A percentile compares a stretch with the other conserved stretches of the same genome.
These are phyloP conservation scores for Clarias macrocephalus DNA, from an alignment of 2,113 vertebrate species.

Conservation along the genomic window DNA sequence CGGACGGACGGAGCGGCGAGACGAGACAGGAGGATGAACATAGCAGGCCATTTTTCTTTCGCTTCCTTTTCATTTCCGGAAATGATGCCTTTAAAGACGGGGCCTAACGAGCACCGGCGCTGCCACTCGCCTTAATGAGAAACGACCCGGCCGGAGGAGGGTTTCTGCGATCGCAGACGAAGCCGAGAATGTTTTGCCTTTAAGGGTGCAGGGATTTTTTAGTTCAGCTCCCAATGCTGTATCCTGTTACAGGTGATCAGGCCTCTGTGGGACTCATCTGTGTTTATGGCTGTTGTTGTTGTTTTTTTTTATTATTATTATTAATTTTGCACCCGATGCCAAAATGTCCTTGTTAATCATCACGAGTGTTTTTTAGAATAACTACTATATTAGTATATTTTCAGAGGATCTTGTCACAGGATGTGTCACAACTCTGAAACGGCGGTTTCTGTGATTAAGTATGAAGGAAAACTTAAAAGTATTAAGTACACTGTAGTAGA, in stretches of 20 bases:
- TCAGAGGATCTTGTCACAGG: too few species aligned
- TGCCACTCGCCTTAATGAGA: slow-evolving; percentile 44
- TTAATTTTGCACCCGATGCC: neutral
- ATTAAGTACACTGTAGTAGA: too few species aligned
- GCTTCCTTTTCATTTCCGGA: slow-evolving; percentile 42
- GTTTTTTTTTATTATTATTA: neutral
- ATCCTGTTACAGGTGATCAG: slow-evolving; percentile 24
- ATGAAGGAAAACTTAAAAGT: too few species aligned
- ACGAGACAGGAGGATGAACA: neutral
- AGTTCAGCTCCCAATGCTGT: neutral
- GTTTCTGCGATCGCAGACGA: neutral
- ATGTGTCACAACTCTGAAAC: too few species aligned
- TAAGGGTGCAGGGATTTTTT: neutral
- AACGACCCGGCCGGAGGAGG: slow-evolving; percentile 32
- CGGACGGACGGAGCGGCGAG: neutral
- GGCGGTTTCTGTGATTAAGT: too few species aligned
- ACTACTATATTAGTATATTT: too few species aligned
- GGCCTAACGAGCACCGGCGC: slow-evolving; percentile 29
- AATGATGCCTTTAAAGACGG: slow-evolving; percentile 43
- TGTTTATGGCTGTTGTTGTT: slow-evolving; percentile 6
- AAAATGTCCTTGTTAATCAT: neutral
- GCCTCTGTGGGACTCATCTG: slow-evolving; percentile 22
- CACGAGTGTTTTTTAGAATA: too few species aligned
- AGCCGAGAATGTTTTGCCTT: slow-evolving; percentile 17
- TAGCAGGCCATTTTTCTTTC: slow-evolving; percentile 35